A percentile compares a stretch with the other conserved stretches of the same genome.
Evolutionary conservation across 37 sponge, comb jelly and placozoan genomes (phyloP).

Genomic region (Halichondria panicea): DNA sequence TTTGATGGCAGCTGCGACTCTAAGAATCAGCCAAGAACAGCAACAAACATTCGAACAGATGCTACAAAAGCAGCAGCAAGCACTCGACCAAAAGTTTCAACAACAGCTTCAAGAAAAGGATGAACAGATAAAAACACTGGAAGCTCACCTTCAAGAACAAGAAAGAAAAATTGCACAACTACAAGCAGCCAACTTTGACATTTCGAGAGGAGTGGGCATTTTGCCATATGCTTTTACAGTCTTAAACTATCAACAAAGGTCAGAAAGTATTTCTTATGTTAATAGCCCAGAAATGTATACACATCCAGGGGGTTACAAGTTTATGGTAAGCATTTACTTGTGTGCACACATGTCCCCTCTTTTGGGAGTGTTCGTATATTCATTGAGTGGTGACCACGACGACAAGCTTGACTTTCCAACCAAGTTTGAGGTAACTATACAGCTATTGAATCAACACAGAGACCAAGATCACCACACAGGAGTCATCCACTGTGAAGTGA

Average conservation of each 20-base stretch:
- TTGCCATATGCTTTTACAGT: neutral
- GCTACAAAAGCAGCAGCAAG: neutral
- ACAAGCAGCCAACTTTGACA: no score
- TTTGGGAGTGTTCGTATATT: no score
- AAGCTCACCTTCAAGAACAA: no score
- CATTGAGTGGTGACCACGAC: neutral
- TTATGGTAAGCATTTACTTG: no score
- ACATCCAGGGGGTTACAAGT: neutral
- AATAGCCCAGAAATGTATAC: neutral
- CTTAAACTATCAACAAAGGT: neutral
- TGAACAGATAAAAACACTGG: neutral
- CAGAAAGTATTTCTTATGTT: no score
- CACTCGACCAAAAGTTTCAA: neutral
- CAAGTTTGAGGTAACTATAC: neutral
- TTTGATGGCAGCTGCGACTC: constrained; percentile 5
- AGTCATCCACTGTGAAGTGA: no score
- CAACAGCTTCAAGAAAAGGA: neutral
- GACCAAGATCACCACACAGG: no score
- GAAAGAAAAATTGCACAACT: no score
- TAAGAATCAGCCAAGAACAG: neutral
- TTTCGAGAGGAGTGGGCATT: neutral
- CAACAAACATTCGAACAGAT: neutral
- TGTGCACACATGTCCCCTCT: no score
- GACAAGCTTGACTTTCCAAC: neutral
- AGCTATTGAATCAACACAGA: constrained; percentile 1